Evolutionary conservation across 2,888 invertebrate genomes (phyloP).

Genomic region (Drosophila monieri): DNA sequence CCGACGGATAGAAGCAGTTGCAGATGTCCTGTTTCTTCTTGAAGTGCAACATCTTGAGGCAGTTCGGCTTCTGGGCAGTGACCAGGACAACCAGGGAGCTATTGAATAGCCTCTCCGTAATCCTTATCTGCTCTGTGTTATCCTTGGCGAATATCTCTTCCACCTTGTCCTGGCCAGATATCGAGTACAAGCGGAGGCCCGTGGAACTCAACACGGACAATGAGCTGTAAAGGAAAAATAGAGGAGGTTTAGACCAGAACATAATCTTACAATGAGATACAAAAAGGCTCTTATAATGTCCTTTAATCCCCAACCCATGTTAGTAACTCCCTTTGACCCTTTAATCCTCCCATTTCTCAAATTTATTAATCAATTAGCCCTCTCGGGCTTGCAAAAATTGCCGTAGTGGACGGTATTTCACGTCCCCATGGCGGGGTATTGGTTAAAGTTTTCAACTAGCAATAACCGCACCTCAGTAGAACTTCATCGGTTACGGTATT

Average conservation of each 20-base stretch:
- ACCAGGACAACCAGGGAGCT: constrained; percentile 83
- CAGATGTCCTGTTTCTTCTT: constrained; percentile 84
- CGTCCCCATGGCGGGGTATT: constrained; percentile 95
- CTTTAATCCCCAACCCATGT: too few species aligned
- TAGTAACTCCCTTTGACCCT: too few species aligned
- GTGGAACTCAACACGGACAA: constrained; percentile 78
- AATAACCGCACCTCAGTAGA: constrained; percentile 95
- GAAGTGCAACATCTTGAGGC: constrained; percentile 83
- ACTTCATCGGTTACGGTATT: constrained; percentile 97
- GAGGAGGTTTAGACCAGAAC: too few species aligned
- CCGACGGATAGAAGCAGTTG: constrained; percentile 83
- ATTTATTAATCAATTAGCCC: constrained; percentile 80
- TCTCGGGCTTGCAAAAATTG: constrained; percentile 92
- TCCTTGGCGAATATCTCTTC: constrained; percentile 84
- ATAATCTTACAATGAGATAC: too few species aligned
- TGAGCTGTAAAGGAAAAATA: constrained; percentile 69
- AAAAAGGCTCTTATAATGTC: too few species aligned
- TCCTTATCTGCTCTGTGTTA: constrained; percentile 81
- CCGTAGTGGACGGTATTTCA: constrained; percentile 94
- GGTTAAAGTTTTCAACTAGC: constrained; percentile 97
- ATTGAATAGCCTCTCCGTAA: constrained; percentile 83
- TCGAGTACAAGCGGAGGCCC: constrained; percentile 82
- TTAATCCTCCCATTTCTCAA: background rate
- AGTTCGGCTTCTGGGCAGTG: constrained; percentile 82
- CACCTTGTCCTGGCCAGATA: constrained; percentile 81